Base-by-base conservation (phyloP, 2,797 vertebrate species). In the Oryzias sinensis region DNA sequence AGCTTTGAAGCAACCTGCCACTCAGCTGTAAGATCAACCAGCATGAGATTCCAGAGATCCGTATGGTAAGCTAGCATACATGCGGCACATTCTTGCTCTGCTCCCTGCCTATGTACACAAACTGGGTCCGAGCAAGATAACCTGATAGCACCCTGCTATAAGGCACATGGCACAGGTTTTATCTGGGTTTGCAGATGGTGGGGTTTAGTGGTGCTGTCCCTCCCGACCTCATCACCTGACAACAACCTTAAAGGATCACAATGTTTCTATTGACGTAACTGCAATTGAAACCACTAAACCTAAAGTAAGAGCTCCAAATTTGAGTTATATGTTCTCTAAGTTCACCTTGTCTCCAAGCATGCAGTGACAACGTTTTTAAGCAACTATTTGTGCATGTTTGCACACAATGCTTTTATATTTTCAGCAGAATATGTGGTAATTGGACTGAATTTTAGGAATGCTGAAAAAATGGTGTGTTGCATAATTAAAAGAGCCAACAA, bases 131-230 rank as follows among this genome's bases (percentile, higher is more conserved):
- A 62, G 79, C 56, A 59, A 73, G 81, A 81, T 82, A 76, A 83
- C 79, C 83, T 80, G 85, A 87, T 80, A 80, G 77, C 76, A 65
- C 59, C 80, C 82, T 25, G 74, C 80, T 80, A 80, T n/a, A 73
- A 82, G 80, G 85, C 85, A 82, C 83, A 81, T 83, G 86, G 76
- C 79, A 74, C 4, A 16, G 41, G 69, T 70, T 75, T 87, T 89
- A 89, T 89, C 88, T 70, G 65, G 70, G 65, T 79, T 59, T 82
- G 81, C 88, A 90, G 84, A 87, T 82, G 80, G 86, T 58, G 63
- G 54, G 33, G 71, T 56, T 79, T 81, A 66, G 59, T 58, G 61
- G 57, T 56, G 76, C 79, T 74, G 52, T 78, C 74, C 76, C 70
- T 56, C 24, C n/a, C 25, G 74, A 74, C 68, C 43, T 47, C 45